phyloP scores from a whole-genome alignment of 2,888 invertebrate genomes.

The Campoplex capitator region DNA sequence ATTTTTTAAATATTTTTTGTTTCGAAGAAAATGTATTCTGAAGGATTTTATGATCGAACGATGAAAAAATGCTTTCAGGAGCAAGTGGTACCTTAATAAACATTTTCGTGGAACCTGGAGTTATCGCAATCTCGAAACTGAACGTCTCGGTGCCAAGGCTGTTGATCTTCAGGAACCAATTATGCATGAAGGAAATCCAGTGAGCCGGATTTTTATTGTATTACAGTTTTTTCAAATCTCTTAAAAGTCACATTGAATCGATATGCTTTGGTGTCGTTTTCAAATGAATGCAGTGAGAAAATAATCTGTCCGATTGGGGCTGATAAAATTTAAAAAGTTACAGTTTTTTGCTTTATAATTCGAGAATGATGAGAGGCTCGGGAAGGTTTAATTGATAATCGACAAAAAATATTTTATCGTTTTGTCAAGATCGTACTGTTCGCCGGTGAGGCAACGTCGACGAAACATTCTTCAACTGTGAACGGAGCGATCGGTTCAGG shows the following conservation, averaged over 20 bases:
- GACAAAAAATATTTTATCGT: not conserved
- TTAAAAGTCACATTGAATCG: not conserved
- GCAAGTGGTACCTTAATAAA: slow-evolving; percentile 89
- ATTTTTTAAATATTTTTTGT: not conserved
- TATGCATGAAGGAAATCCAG: slow-evolving; percentile 81
- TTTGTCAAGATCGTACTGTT: slow-evolving; percentile 85
- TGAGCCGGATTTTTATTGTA: slow-evolving; percentile 50
- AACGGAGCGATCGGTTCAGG: slow-evolving; percentile 91
- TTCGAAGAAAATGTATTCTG: not conserved
- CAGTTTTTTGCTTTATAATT: no score
- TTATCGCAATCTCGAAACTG: slow-evolving; percentile 85
- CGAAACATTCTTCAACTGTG: slow-evolving; percentile 87
- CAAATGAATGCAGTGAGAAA: no score
- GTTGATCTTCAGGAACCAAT: slow-evolving; percentile 86
- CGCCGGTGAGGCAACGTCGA: slow-evolving; percentile 89
- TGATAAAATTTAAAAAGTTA: no score
- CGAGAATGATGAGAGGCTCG: no score
- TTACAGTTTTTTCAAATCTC: not conserved
- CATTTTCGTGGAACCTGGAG: slow-evolving; percentile 91
- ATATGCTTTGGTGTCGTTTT: not conserved
- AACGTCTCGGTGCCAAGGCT: slow-evolving; percentile 84
- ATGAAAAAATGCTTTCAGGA: slow-evolving; percentile 73
- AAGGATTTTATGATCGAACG: not conserved
- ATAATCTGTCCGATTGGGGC: no score
- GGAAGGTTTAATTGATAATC: not conserved